Percentiles rank a stretch among this genome's conserved stretches.
Evolutionary conservation across 2,888 invertebrate genomes (phyloP).

Genomic region (Molorchus minor): DNA sequence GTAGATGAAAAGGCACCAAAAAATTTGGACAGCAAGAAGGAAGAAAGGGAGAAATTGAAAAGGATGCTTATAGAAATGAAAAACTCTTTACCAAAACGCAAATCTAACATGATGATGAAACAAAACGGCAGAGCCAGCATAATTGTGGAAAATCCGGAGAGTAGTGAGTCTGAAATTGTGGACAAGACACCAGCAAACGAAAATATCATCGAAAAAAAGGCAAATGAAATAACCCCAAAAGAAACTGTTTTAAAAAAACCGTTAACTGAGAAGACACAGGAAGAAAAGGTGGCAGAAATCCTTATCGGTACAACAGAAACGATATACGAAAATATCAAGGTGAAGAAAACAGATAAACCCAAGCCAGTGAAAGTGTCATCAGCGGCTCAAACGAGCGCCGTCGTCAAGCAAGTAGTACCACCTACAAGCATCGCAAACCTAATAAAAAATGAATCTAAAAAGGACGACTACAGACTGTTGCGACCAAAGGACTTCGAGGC

Average conservation of each 20-base stretch:
- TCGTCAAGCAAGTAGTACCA: conserved; percentile 60
- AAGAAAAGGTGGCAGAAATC: conserved; percentile 57
- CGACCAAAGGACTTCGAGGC: conserved; percentile 67
- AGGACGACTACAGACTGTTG: conserved; percentile 64
- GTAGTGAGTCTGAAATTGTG: conserved; percentile 25
- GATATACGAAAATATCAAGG: conserved; percentile 63
- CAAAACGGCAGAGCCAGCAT: conserved; percentile 55
- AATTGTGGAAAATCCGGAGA: conserved; percentile 57
- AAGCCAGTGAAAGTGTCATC: conserved; percentile 67
- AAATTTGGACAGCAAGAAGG: conserved; percentile 53
- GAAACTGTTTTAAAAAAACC: neutral
- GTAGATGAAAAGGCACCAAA: conserved; percentile 52
- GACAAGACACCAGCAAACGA: conserved; percentile 23
- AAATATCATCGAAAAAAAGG: conserved; percentile 12
- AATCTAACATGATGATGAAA: conserved; percentile 56
- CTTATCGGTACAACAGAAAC: conserved; percentile 60
- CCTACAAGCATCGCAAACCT: conserved; percentile 38
- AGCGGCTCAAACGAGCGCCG: conserved; percentile 67
- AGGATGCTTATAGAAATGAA: conserved; percentile 82
- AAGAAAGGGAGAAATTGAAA: conserved; percentile 71
- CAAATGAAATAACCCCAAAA: neutral
- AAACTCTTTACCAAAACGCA: conserved; percentile 72
- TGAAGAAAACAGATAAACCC: conserved; percentile 55
- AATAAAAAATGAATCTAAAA: conserved; percentile 39
- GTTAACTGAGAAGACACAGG: conserved; percentile 42